Evolutionary conservation across 1,140 invertebrate species (phyloP), one percentile per base, ranked within the genome.

Genomic region (Penaeus indicus): DNA sequence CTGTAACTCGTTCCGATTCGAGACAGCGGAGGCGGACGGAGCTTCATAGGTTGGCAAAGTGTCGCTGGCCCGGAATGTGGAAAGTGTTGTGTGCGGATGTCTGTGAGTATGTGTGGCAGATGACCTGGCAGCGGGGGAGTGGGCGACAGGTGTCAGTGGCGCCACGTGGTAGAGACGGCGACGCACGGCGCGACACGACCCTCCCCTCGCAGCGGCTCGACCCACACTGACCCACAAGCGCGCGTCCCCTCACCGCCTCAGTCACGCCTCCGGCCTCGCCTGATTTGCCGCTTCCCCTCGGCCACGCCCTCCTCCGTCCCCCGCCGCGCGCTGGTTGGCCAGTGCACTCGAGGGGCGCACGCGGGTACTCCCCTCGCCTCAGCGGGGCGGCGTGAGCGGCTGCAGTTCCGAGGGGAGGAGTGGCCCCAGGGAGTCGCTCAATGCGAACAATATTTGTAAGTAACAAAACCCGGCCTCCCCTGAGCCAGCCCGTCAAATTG

Each of bases 361-460:
- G 82, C 85, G 72, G 85, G 72, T 62, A 87, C 85, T 90, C 89
- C 89, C 89, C 89, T 90, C 85, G 89, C 80, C 85, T 87, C 85
- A 64, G 82, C 83, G 86, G 88, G 83, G 83, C 77, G 83, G 88
- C 78, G 85, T 90, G 89, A 90, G 81, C 89, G 89, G 89, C 85
- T 84, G 85, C 47, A 21, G 72, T n/a, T 81, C 75, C 72, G 82
- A 84, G 89, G 90, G 89, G 79, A 84, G 91, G 83, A 83, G 90
- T 86, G 90, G 90, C 91, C 90, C 90, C 64, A 77, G 90, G 91
- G 90, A 91, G 90, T 82, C 89, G 84, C 80, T 90, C 83, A 90
- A 89, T 90, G 84, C 82, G 90, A 90, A 91, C 91, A 92, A 91
- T 91, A 91, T 91, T 91, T 91, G 91, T 91, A 91, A 91, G 90